These are phyloP conservation scores for Hemibagrus guttatus DNA, from an alignment of 2,797 vertebrate species.

Conservation along the genomic window DNA sequence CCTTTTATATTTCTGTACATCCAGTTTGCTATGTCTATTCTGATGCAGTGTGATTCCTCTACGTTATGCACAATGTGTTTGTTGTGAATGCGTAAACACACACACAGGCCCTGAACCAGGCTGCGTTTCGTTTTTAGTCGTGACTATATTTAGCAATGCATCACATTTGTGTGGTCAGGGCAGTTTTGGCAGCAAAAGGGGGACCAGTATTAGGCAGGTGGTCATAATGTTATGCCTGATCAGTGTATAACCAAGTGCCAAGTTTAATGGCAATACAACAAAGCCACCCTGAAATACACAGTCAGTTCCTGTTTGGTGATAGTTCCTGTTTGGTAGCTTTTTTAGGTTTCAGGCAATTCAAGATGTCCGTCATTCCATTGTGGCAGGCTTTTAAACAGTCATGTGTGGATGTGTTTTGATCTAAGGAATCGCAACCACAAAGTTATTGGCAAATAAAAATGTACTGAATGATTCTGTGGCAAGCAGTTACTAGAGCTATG, in stretches of 20 bases:
- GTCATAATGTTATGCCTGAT: too few species aligned
- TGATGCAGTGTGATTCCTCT: background rate
- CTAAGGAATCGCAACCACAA: background rate
- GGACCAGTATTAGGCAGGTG: too few species aligned
- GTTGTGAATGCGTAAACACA: background rate
- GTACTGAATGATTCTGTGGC: background rate
- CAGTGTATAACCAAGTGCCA: too few species aligned
- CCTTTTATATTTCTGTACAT: background rate
- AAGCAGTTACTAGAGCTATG: background rate
- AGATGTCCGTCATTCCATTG: background rate
- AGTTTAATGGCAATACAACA: background rate
- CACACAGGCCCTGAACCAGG: constrained; percentile 9
- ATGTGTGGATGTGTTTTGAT: background rate
- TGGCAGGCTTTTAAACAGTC: background rate
- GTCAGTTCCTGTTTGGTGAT: background rate
- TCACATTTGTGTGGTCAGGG: constrained; percentile 14
- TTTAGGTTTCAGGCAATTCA: background rate
- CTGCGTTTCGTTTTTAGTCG: constrained; percentile 26
- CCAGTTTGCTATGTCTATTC: background rate
- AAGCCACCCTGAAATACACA: background rate
- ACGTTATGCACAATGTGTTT: background rate
- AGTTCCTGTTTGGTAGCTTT: background rate
- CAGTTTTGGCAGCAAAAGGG: too few species aligned
- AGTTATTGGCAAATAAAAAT: background rate
- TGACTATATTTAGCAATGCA: constrained; percentile 34